Evolutionary conservation across 2,113 vertebrate species (phyloP), one percentile per base, ranked within the genome.

Genomic region (Pedionomus torquatus): DNA sequence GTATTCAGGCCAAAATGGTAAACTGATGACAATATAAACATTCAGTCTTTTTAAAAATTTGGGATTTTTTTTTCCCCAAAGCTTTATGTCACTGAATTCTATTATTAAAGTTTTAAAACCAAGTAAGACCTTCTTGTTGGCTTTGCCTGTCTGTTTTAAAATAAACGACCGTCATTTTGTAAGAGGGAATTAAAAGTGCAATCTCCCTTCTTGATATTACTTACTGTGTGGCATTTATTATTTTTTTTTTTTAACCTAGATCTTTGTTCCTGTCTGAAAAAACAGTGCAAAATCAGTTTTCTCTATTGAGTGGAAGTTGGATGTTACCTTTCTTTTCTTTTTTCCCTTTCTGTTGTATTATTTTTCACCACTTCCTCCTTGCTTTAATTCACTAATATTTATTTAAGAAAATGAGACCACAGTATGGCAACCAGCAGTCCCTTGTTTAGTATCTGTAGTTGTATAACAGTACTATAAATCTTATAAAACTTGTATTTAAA

Each of bases 141-240:
- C 48, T 95, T 94, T 69, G 20, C 21, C 75, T 82, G 25, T 76
- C 23, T 71, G 25, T 71, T 94, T 92, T 90, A 48, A 86, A 78
- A 37, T 46, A 63, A 86, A 65, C 46, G 3, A 39, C n/a, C 70
- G 10, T 43, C 5, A 15, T 83, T 88, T 90, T 71, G 8, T 41
- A 65, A 74, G 37, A 83, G 21, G 31, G 33, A 90, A 70, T 78
- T 48, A 18, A 54, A 92, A 81, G 37, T 69, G 26, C 20, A 28
- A 7, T 77, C 7, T 87, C 9, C 26, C 26, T 81, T 72, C 58
- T 79, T 88, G 43, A 10, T 28, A 15, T 74, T 81, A 74, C 21
- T 78, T 60, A n/a, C 28, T 83, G 37, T 82, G n/a, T 13, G 57
- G 41, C 6, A 57, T 77, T 80, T 81, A 14, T 83, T 37, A 55